These are phyloP conservation scores for Rapana venosa DNA, from an alignment of 2,888 invertebrate species.

Conservation along the genomic window DNA sequence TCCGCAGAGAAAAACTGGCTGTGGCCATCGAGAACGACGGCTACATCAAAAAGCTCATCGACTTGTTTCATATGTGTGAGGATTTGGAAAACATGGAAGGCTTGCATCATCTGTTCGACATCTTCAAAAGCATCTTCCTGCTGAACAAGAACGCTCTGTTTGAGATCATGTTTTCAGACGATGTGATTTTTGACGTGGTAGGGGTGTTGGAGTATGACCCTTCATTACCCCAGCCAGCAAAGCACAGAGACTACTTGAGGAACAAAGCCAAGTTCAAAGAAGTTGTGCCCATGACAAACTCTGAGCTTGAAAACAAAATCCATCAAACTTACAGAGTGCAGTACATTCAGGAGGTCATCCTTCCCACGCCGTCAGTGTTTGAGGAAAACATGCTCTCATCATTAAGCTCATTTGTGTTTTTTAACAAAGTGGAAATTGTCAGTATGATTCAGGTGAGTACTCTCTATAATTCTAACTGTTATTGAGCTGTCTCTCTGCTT, in stretches of 20 bases:
- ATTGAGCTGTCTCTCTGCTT: not conserved
- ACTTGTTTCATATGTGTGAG: slow-evolving; percentile 97
- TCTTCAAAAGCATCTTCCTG: slow-evolving; percentile 98
- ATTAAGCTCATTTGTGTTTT: slow-evolving; percentile 98
- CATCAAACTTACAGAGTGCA: slow-evolving; percentile 99
- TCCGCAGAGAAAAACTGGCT: slow-evolving; percentile 95
- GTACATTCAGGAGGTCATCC: slow-evolving; percentile 97
- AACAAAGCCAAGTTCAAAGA: slow-evolving; percentile 87
- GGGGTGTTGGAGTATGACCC: slow-evolving; percentile 99
- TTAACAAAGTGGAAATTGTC: slow-evolving; percentile 99
- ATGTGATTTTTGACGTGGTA: slow-evolving; percentile 92
- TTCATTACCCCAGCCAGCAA: slow-evolving; percentile 81
- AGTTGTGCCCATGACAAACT: slow-evolving; percentile 94
- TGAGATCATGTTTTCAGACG: slow-evolving; percentile 97
- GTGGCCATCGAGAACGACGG: slow-evolving; percentile 94
- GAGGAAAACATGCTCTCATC: slow-evolving; percentile 99
- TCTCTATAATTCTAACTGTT: not conserved
- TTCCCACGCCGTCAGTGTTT: slow-evolving; percentile 98
- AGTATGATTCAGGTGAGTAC: slow-evolving; percentile 87
- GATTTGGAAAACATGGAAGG: slow-evolving; percentile 94
- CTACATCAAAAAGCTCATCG: slow-evolving; percentile 95
- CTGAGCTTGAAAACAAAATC: slow-evolving; percentile 96
- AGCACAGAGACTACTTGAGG: slow-evolving; percentile 95
- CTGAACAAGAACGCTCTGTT: slow-evolving; percentile 97
- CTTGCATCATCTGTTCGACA: slow-evolving; percentile 95